Conservation (phyloP, 1,140 invertebrate genomes). For the Leptinotarsa defecta region DNA sequence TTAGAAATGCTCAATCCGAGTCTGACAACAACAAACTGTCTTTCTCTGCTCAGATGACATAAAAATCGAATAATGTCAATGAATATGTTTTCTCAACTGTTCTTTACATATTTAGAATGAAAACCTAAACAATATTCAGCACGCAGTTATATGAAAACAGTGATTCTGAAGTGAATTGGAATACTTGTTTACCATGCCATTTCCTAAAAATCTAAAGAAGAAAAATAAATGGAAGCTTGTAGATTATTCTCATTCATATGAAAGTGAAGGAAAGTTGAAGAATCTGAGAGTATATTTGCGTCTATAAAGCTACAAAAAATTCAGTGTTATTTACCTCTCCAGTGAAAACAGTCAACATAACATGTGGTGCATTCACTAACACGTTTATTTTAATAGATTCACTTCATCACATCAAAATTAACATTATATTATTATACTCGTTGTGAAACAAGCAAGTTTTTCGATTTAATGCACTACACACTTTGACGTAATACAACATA, state of each 20-base stretch:
- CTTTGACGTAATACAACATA: slow-evolving; percentile 28
- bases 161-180: background rate
- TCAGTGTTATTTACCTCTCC: slow-evolving; percentile 22
- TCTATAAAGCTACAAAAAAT: background rate
- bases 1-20: no score
- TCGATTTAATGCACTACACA: slow-evolving; percentile 23
- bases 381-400: slow-evolving; percentile 11
- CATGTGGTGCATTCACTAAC: slow-evolving; percentile 20
- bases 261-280: no score
- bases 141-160: background rate
- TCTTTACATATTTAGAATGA: background rate
- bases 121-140: background rate
- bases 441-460: background rate
- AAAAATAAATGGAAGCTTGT: no score
- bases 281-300: no score
- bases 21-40: no score
- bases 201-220: background rate
- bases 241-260: no score
- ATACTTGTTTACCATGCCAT: slow-evolving; percentile 18
- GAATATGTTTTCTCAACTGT: background rate
- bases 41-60: background rate
- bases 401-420: slow-evolving; percentile 12
- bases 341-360: slow-evolving; percentile 18
- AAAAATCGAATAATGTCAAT: slow-evolving; percentile 8
- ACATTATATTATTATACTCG: background rate